Evolutionary conservation across 2,113 vertebrate species (phyloP).

Genomic region (Mystacornis crossleyi): DNA sequence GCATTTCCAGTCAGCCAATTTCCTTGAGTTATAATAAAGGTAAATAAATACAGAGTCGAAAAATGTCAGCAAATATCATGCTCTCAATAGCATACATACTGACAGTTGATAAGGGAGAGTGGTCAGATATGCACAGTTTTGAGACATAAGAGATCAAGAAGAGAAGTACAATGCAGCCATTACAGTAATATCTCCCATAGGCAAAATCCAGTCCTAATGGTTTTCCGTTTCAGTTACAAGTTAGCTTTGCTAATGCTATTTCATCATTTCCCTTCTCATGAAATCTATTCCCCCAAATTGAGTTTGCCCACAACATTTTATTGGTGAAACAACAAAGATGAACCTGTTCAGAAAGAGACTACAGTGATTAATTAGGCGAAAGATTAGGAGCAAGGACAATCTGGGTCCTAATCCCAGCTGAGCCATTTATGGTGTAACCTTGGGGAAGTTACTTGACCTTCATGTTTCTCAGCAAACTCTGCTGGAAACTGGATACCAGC

Average conservation of each 20-base stretch:
- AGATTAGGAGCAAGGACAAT: constrained; percentile 42
- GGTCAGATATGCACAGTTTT: background rate
- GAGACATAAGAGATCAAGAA: background rate
- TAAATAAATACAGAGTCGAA: background rate
- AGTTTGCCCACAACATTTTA: background rate
- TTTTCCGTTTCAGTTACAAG: background rate
- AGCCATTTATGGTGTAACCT: constrained; percentile 53
- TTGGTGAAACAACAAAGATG: background rate
- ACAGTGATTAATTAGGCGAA: constrained; percentile 4
- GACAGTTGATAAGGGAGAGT: background rate
- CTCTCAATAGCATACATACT: fast-evolving
- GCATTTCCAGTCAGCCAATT: background rate
- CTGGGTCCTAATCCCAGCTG: constrained; percentile 45
- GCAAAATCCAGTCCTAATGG: background rate
- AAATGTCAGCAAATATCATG: background rate
- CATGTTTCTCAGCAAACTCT: constrained; percentile 21
- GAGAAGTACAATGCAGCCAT: background rate
- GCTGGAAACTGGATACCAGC: constrained; percentile 44
- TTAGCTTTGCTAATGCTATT: background rate
- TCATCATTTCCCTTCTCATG: background rate
- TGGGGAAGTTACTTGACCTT: constrained; percentile 59
- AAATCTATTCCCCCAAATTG: background rate
- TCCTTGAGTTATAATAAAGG: background rate
- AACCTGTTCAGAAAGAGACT: constrained; percentile 10
- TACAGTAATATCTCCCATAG: background rate